Base-by-base conservation (phyloP, 1,140 invertebrate genomes). In the Drosophila arawakana region DNA sequence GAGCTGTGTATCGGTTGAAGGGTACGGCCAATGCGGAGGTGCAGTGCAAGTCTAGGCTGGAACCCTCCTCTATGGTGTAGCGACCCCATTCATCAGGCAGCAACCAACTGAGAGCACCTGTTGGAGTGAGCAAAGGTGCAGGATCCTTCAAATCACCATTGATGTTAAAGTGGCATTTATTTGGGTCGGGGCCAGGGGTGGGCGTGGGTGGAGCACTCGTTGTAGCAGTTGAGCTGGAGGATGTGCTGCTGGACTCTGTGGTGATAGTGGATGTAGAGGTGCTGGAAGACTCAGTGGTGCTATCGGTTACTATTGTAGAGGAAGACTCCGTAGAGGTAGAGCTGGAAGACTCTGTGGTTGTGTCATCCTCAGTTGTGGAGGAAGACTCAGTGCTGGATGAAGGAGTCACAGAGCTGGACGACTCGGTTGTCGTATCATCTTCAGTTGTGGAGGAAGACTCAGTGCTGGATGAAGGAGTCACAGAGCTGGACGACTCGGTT, bases 121-220 rank as follows among this genome's bases (percentile, higher is more conserved):
- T 49, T 2, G 77, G 72, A 0, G 76, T 86, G 8, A 92, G 76
- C 1, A 92, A 15, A 4, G 91, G 91, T 13, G 82, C 78, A 6
- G 91, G 91, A 73, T 91, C 80, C 6, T 58, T 83, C 0, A 92
- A 63, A 57, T 73, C 88, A 0, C 79, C 84, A 50, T 83, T 91
- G 0, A 80, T 54, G 10, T 30, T 82, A 15, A 91, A 91, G 15
- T 62, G 65, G 18, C 91, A 92, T 11, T 79, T 62, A 7, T 63
- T 79, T 3, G 15, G 67, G 11, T 9, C 47, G 10, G 69, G 88
- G 2, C 21, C 54, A 7, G 80, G 75, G 18, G 10, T 52, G 15
- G 76, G 37, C 11, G 50, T 70, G 55, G 35, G 11, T 7, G 70
- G 44, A 0, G 55, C 3, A 41, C 39, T 30, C 18, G 59, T 60